A percentile compares a stretch with the other conserved stretches of the same genome.
Evolutionary conservation across 2,888 invertebrate species (phyloP).

Genomic region (Epiblema foenella): DNA sequence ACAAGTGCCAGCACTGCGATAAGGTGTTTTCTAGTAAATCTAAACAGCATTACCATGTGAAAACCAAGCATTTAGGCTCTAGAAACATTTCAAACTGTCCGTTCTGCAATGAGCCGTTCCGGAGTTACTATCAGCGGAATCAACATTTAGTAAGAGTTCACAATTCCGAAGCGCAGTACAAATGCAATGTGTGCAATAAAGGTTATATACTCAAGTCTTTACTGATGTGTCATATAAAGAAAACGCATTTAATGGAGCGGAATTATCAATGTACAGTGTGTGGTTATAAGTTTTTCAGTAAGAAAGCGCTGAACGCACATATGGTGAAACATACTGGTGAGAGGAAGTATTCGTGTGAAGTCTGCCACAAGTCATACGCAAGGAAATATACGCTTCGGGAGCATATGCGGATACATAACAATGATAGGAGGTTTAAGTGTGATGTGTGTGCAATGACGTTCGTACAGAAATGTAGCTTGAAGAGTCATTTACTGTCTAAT

Average conservation of each 20-base stretch:
- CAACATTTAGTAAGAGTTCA: slow-evolving; percentile 75
- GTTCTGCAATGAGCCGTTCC: slow-evolving; percentile 69
- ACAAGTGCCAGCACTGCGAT: slow-evolving; percentile 73
- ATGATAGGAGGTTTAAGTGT: slow-evolving; percentile 73
- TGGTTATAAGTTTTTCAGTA: slow-evolving; percentile 80
- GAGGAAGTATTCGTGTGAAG: slow-evolving; percentile 64
- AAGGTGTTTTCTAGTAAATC: slow-evolving; percentile 67
- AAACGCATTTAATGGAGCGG: slow-evolving; percentile 77
- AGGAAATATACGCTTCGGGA: slow-evolving; percentile 67
- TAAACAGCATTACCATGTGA: slow-evolving; percentile 74
- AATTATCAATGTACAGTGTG: slow-evolving; percentile 81
- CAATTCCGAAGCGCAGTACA: slow-evolving; percentile 72
- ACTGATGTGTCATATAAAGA: slow-evolving; percentile 74
- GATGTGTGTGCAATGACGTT: slow-evolving; percentile 66
- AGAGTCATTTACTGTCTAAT: slow-evolving; percentile 71
- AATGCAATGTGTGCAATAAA: slow-evolving; percentile 73
- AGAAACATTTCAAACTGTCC: slow-evolving; percentile 73
- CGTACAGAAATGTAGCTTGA: slow-evolving; percentile 75
- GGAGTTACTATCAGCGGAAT: slow-evolving; percentile 74
- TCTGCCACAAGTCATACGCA: slow-evolving; percentile 75
- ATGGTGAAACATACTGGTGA: slow-evolving; percentile 80
- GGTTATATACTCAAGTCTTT: slow-evolving; percentile 69
- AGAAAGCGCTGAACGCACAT: slow-evolving; percentile 81
- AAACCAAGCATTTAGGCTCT: slow-evolving; percentile 71
- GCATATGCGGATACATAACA: slow-evolving; percentile 76